phyloP scores from a whole-genome alignment of 2,888 invertebrate species.

The Diaphora mendica region DNA sequence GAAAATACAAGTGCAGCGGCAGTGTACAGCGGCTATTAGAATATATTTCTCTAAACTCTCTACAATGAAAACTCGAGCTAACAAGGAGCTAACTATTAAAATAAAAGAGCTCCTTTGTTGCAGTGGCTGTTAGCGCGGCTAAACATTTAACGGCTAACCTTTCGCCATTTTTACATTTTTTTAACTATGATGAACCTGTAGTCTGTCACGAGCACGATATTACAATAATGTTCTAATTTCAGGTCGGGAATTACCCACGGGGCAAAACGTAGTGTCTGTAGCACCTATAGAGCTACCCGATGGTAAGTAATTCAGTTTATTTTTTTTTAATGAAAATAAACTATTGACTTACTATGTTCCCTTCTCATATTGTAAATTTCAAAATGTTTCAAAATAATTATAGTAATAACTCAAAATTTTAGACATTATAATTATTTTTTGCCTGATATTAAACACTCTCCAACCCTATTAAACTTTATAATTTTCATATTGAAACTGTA shows the following conservation, averaged over 20 bases:
- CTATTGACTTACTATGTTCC: not conserved
- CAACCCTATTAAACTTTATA: not conserved
- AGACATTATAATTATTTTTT: not conserved
- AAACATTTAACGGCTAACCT: not conserved
- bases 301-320: constrained; percentile 68
- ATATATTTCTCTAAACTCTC: not conserved
- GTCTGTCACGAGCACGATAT: constrained; percentile 34
- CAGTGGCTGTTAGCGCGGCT: not conserved
- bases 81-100: not conserved
- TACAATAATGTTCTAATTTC: constrained; percentile 67
- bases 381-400: too few species aligned
- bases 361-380: not conserved
- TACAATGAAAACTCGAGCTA: not conserved
- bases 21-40: not conserved
- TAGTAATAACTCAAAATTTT: too few species aligned
- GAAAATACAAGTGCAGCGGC: not conserved
- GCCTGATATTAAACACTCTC: not conserved
- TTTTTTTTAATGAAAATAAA: constrained; percentile 7
- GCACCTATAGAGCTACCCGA: constrained; percentile 83
- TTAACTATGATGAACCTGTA: not conserved
- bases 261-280: constrained; percentile 83
- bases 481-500: not conserved
- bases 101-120: not conserved
- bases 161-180: not conserved
- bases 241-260: constrained; percentile 82